A percentile compares a stretch with the other conserved stretches of the same genome.
phyloP scores from a whole-genome alignment of 2,113 vertebrate genomes.

The Baryphthengus martii region DNA sequence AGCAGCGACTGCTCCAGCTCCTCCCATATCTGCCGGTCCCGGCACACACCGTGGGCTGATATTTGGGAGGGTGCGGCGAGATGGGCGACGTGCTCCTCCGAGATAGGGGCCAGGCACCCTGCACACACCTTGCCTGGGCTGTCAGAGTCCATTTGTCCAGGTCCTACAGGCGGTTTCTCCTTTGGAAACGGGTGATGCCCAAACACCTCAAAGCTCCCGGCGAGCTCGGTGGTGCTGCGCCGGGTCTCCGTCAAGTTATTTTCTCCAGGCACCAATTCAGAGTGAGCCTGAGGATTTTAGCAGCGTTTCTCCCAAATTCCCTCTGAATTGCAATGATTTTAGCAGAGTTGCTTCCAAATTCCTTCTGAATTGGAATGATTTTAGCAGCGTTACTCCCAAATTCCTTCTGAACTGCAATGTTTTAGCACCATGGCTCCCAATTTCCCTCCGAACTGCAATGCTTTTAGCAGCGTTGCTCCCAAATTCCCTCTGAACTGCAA shows the following conservation, averaged over 20 bases:
- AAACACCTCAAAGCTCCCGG: fast-evolving
- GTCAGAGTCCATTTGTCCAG: fast-evolving
- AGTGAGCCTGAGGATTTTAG: not conserved
- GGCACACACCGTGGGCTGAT: fast-evolving
- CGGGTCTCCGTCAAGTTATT: not conserved
- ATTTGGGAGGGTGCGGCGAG: not conserved
- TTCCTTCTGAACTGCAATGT: not conserved
- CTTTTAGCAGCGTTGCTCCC: not conserved
- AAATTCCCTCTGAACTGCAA: not conserved
- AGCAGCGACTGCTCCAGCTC: not conserved
- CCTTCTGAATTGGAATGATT: not conserved
- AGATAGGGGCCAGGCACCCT: not conserved
- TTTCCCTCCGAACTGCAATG: not conserved
- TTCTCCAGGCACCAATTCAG: not conserved
- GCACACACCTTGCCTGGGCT: not conserved
- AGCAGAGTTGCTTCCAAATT: not conserved
- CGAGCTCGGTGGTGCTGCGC: not conserved
- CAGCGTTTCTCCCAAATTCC: not conserved
- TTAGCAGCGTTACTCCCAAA: not conserved
- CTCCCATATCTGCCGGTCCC: not conserved
- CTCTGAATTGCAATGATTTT: not conserved
- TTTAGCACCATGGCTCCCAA: not conserved
- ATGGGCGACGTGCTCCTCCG: fast-evolving
- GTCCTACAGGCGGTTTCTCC: not conserved
- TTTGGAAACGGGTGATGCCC: not conserved